phyloP scores from a whole-genome alignment of 2,113 vertebrate species.

The Brachionichthys hirsutus region DNA sequence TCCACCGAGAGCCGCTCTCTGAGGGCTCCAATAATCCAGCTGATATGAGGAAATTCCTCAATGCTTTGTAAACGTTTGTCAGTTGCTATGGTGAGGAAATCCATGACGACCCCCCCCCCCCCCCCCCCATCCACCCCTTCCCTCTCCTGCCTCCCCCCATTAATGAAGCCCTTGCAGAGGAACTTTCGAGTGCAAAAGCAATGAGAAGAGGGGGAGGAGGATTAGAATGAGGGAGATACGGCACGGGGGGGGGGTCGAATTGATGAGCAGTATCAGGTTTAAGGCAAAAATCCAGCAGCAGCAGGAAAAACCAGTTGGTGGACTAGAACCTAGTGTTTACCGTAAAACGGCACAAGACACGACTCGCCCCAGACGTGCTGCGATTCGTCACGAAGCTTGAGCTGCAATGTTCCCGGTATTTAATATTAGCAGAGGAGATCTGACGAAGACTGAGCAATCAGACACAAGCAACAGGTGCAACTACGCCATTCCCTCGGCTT shows the following conservation, averaged over 20 bases:
- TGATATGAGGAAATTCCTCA: constrained; percentile 87
- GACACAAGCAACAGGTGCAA: too few relatives aligned
- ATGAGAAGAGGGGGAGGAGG: constrained; percentile 57
- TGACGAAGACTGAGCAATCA: not conserved
- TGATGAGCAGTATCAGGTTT: constrained; percentile 45
- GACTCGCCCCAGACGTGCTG: constrained; percentile 27
- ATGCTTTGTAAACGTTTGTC: constrained; percentile 85
- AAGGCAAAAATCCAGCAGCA: constrained; percentile 33
- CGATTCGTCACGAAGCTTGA: constrained; percentile 27
- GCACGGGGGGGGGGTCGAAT: constrained; percentile 35
- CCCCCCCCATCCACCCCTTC: constrained; percentile 6
- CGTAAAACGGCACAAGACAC: constrained; percentile 24
- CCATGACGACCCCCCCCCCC: constrained; percentile 78
- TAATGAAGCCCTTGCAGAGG: constrained; percentile 74
- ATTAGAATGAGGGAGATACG: constrained; percentile 44
- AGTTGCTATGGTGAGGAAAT: constrained; percentile 81
- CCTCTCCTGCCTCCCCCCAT: constrained; percentile 16
- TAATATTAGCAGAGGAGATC: constrained; percentile 21
- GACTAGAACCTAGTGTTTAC: constrained; percentile 10
- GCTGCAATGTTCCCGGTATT: constrained; percentile 11
- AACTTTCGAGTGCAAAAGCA: constrained; percentile 73
- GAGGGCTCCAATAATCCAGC: constrained; percentile 83
- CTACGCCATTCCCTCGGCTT: constrained; percentile 5
- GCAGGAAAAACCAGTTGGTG: constrained; percentile 30
- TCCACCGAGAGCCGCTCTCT: constrained; percentile 67